phyloP scores from a whole-genome alignment of 2,113 vertebrate species.

The Clupea harengus region DNA sequence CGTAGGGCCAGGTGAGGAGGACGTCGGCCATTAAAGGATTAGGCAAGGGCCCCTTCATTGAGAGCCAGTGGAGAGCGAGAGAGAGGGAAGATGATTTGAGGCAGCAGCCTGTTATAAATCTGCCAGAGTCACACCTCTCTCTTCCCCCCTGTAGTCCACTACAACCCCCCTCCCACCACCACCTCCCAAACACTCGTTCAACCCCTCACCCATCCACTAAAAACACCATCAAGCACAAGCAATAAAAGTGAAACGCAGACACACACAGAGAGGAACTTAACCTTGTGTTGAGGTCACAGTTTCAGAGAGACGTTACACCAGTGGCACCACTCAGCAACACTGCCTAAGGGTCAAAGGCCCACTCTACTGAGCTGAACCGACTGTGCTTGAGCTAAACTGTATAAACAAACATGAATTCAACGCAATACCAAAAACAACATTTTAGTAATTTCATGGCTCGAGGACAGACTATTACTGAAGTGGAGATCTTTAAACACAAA shows the following conservation, averaged over 20 bases:
- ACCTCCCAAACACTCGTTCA: background rate
- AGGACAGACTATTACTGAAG: background rate
- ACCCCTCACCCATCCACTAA: slow-evolving; percentile 10
- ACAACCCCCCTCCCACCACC: background rate
- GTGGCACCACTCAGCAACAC: background rate
- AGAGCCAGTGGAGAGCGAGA: background rate
- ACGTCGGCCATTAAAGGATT: slow-evolving; percentile 19
- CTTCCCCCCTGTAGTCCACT: background rate
- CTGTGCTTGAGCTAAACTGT: background rate
- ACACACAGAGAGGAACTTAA: slow-evolving; percentile 13
- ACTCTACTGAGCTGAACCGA: background rate
- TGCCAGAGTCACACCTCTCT: background rate
- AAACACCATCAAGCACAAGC: background rate
- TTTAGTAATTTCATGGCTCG: background rate
- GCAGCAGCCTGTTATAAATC: slow-evolving; percentile 12
- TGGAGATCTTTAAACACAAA: background rate
- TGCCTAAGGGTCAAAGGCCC: background rate
- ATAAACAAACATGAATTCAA: slow-evolving; percentile 5
- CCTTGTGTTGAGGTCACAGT: background rate
- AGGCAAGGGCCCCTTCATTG: background rate
- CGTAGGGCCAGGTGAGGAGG: slow-evolving; percentile 21
- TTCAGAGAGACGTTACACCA: background rate
- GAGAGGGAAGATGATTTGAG: background rate
- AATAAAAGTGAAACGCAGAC: slow-evolving; percentile 12
- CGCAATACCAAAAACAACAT: background rate